Base-by-base conservation (phyloP, 2,888 invertebrate species). In the Cerceris ruficornis region DNA sequence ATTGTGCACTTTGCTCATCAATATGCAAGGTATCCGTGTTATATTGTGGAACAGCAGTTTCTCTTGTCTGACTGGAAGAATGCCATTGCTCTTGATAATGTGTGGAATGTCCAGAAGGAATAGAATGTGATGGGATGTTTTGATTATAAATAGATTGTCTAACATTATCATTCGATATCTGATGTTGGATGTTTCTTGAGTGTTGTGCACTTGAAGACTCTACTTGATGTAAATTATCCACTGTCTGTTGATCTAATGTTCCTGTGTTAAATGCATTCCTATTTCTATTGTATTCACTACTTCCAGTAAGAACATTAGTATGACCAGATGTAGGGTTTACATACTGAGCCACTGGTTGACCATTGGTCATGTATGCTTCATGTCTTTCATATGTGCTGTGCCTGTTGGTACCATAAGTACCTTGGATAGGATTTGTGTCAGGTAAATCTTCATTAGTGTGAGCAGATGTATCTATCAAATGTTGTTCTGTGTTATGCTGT, bases 41-140 rank as follows among this genome's bases (percentile, higher is more conserved):
- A 55, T 57, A 28, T 6, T 62, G 39, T 0, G 78, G 83, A 7
- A 43, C 15, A 5, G 75, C 6, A 64, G 64, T 9, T 67, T 77
- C 69, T 57, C 81, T 66, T 17, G 46, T 70, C 15, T 81, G 82
- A 57, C 84, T 78, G 7, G 86, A 73, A 6, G 81, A 61, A 68
- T 81, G 82, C 88, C 87, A 87, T 0, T 84, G 81, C 64, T 88
- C 81, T 54, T 85, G 83, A 15, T 87, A 84, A 7, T 72, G 83
- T n/a, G 58, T 62, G 0, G 61, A 55, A 14, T 68, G 76, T 0
- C 76, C 69, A 7, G 78, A 59, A 55, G 43, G 58, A 43, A 49
- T 28, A 43, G 80, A 66, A 67, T 72, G 41, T 13, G 28, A 14
- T 1, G 7, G 55, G 9, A 57, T 57, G 2, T 66, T 49, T 59